These are phyloP conservation scores for Macroglossus sobrinus DNA, from an alignment of 2,113 vertebrate genomes.

Conservation along the genomic window DNA sequence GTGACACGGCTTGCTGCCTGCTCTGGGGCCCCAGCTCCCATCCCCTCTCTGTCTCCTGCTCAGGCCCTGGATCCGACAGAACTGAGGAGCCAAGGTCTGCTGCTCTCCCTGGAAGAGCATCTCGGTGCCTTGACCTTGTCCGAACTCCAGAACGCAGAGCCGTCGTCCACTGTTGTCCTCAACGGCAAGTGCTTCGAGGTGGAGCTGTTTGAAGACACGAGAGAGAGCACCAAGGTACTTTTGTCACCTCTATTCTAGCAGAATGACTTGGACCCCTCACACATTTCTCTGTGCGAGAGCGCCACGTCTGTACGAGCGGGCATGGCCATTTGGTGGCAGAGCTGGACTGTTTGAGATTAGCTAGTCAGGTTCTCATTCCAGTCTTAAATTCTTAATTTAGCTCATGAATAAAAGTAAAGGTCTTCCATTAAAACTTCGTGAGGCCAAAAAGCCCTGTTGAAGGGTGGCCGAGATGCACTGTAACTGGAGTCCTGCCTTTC, in stretches of 20 bases:
- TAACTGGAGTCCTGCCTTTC: neutral
- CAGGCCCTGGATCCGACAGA: conserved; percentile 89
- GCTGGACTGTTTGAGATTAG: neutral
- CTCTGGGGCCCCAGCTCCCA: neutral
- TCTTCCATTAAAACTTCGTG: neutral
- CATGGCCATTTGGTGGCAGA: neutral
- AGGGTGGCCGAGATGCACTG: neutral
- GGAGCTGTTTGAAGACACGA: conserved; percentile 87
- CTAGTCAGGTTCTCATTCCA: neutral
- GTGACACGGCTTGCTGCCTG: neutral
- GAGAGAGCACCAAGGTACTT: conserved; percentile 92
- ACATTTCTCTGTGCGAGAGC: neutral
- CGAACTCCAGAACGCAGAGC: conserved; percentile 79
- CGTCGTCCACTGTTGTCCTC: conserved; percentile 85
- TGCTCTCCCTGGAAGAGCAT: conserved; percentile 93
- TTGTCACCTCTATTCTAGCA: neutral
- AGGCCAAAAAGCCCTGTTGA: neutral
- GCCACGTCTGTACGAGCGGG: neutral
- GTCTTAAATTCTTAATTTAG: neutral
- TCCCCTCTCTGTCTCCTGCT: neutral
- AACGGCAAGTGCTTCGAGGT: conserved; percentile 87
- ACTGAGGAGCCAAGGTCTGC: conserved; percentile 89
- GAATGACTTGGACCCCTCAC: neutral
- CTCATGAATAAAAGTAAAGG: neutral
- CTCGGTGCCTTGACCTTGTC: conserved; percentile 90